Evolutionary conservation across 1,140 invertebrate genomes (phyloP).

Genomic region (Platyura marginata): DNA sequence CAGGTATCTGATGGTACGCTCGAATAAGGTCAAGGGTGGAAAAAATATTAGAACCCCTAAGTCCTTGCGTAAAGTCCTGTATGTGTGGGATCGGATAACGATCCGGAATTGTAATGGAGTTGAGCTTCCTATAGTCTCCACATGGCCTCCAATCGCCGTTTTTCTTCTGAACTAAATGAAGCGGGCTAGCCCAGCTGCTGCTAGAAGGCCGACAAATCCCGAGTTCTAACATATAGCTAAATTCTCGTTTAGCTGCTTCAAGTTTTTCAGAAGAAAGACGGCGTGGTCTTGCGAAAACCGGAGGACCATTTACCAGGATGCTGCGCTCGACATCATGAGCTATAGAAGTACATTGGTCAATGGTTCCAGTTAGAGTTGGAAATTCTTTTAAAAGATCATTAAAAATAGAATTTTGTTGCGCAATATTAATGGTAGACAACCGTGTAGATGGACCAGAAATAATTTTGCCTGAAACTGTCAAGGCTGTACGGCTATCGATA

Average conservation of each 20-base stretch:
- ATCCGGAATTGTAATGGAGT: slow-evolving; percentile 17
- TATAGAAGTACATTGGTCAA: neutral
- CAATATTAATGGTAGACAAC: neutral
- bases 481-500: slow-evolving; percentile 11
- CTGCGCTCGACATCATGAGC: slow-evolving; percentile 1
- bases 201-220: slow-evolving; percentile 1
- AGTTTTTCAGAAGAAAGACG: neutral
- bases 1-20: slow-evolving; percentile 26
- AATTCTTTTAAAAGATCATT: neutral
- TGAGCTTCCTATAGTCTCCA: slow-evolving; percentile 25
- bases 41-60: slow-evolving; percentile 17
- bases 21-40: slow-evolving; percentile 21
- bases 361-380: neutral
- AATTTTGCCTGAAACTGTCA: neutral
- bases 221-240: slow-evolving; percentile 7
- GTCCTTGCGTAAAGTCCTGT: slow-evolving; percentile 17
- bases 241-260: slow-evolving; percentile 5
- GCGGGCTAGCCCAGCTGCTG: slow-evolving; percentile 19
- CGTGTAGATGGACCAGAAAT: neutral
- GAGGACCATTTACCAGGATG: slow-evolving; percentile 14
- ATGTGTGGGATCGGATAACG: slow-evolving; percentile 15
- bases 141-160: slow-evolving; percentile 20
- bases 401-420: neutral
- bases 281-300: slow-evolving; percentile 5
- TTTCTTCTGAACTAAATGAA: slow-evolving; percentile 23